These are phyloP conservation scores for Tachina fera DNA, from an alignment of 2,888 invertebrate genomes.

Conservation along the genomic window DNA sequence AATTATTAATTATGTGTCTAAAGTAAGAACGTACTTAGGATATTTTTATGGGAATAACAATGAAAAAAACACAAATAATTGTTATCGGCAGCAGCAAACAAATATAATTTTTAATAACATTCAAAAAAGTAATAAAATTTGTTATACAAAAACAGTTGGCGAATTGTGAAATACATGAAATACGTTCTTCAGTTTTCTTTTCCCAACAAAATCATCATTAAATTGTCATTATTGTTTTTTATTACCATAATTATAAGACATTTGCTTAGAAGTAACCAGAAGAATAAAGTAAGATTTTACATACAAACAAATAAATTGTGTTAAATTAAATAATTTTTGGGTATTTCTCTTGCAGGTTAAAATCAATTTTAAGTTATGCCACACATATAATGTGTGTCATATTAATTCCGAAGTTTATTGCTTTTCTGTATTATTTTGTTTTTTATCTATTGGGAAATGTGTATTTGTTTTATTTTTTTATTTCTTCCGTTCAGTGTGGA, in stretches of 20 bases:
- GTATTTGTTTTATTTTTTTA: no score
- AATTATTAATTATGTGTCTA: slow-evolving; percentile 51
- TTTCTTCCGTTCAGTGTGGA: no score
- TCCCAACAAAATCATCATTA: slow-evolving; percentile 20
- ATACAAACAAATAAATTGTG: no score
- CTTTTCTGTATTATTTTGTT: no score
- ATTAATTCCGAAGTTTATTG: no score
- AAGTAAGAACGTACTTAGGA: slow-evolving; percentile 24
- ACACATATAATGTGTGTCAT: no score
- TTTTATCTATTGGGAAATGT: no score
- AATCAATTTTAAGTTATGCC: no score
- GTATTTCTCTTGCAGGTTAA: no score
- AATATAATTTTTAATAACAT: background rate
- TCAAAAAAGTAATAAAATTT: background rate
- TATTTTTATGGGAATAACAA: slow-evolving; percentile 3
- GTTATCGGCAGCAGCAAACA: slow-evolving; percentile 13
- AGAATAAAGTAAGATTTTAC: background rate
- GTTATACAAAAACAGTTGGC: background rate
- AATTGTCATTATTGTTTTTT: slow-evolving; percentile 25
- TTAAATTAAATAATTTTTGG: no score
- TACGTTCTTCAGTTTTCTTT: background rate
- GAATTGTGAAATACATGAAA: background rate
- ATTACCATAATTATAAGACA: background rate
- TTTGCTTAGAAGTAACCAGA: background rate
- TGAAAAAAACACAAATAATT: background rate